Percentiles rank a stretch among this genome's conserved stretches.
Evolutionary conservation across 2,113 vertebrate species (phyloP).

Genomic region (Struthidea cinerea): DNA sequence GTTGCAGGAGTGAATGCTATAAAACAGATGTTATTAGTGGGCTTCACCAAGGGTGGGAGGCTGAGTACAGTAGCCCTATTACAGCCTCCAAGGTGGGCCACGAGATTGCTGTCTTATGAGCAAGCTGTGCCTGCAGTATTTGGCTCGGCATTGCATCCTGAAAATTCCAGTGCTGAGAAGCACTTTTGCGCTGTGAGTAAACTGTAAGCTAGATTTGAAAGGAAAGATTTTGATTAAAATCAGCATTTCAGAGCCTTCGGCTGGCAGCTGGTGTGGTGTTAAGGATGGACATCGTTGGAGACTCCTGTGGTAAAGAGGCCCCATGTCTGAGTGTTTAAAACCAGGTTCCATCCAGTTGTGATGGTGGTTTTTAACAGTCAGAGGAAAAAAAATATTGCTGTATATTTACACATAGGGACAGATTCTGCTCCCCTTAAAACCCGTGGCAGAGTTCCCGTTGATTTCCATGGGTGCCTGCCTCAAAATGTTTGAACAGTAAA

Average conservation of each 20-base stretch:
- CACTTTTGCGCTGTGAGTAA: slow-evolving; percentile 54
- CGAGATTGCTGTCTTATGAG: slow-evolving; percentile 57
- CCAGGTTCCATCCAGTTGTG: slow-evolving; percentile 47
- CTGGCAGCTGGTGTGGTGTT: slow-evolving; percentile 25
- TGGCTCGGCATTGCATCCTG: slow-evolving; percentile 58
- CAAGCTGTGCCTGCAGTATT: slow-evolving; percentile 58
- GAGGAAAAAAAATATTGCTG: slow-evolving; percentile 33
- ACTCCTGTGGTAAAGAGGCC: slow-evolving; percentile 23
- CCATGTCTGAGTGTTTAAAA: slow-evolving; percentile 12
- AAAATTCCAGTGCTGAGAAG: slow-evolving; percentile 63
- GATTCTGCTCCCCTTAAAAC: slow-evolving; percentile 48
- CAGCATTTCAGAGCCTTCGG: slow-evolving; percentile 42
- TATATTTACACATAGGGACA: slow-evolving; percentile 34
- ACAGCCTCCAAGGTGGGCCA: slow-evolving; percentile 69
- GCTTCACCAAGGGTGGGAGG: slow-evolving; percentile 60
- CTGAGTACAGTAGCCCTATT: slow-evolving; percentile 68
- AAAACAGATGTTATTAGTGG: slow-evolving; percentile 74
- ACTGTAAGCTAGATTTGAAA: slow-evolving; percentile 53
- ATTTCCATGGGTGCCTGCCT: slow-evolving; percentile 56
- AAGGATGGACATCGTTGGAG: slow-evolving; percentile 34
- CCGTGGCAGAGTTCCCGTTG: slow-evolving; percentile 28
- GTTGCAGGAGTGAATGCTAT: slow-evolving; percentile 68
- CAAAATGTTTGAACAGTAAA: slow-evolving; percentile 59
- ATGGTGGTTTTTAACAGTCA: slow-evolving; percentile 37
- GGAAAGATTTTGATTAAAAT: slow-evolving; percentile 58